Evolutionary conservation across 1,140 invertebrate genomes (phyloP).

Genomic region (Dendrolimus punctatus): DNA sequence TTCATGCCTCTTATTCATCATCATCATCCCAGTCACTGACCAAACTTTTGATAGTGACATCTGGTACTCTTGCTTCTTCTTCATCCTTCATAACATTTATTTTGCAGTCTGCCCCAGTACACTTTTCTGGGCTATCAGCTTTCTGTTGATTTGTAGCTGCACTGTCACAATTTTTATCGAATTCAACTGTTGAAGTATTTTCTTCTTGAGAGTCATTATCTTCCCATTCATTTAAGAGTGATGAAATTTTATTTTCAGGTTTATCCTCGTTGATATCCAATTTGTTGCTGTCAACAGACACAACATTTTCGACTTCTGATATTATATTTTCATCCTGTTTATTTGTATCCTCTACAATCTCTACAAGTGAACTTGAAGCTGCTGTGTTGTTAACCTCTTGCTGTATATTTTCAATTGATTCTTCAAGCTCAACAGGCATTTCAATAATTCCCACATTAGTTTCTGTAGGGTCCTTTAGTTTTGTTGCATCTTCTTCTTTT

Average conservation of each 20-base stretch:
- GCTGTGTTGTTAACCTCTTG: constrained; percentile 52
- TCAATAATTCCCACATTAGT: neutral
- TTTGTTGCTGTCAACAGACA: too few species aligned
- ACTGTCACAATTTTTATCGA: constrained; percentile 11
- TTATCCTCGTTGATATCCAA: neutral
- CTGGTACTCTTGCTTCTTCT: constrained; percentile 20
- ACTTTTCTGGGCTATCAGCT: neutral
- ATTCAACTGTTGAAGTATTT: constrained; percentile 7
- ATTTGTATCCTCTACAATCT: neutral
- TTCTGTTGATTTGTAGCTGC: constrained; percentile 2
- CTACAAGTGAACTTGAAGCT: constrained; percentile 1
- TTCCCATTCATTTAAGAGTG: constrained; percentile 67
- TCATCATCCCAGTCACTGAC: constrained; percentile 66
- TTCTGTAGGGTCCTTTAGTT: constrained; percentile 4
- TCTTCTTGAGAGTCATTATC: constrained; percentile 66
- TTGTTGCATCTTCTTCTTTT: constrained; percentile 9
- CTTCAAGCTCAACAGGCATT: constrained; percentile 38
- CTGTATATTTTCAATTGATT: constrained; percentile 67
- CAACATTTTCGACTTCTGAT: too few species aligned
- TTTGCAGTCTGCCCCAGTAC: neutral
- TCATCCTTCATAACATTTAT: constrained; percentile 1
- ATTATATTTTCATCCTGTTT: neutral
- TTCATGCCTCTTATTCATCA: constrained; percentile 37
- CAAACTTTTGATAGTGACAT: constrained; percentile 54
- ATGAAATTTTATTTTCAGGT: constrained; percentile 53